Evolutionary conservation across 2,888 invertebrate species (phyloP), one percentile per base, ranked within the genome.

Genomic region (Drepana falcataria): DNA sequence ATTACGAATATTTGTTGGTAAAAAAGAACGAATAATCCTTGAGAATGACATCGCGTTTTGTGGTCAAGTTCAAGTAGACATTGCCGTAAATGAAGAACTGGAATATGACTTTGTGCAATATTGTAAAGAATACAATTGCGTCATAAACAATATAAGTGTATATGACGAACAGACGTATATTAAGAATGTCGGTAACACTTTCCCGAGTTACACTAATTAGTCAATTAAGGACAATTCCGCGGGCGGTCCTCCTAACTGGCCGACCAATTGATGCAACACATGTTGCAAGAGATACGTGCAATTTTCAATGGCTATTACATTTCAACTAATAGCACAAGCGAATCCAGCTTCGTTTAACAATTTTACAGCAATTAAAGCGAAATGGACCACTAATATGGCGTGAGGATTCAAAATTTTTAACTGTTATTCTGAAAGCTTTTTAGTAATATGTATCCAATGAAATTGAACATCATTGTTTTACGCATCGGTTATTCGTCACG

Each of bases 191-290:
- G 60, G 60, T 69, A 73, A 66, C 64, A 76, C 77, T 81, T 83
- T 81, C 77, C 71, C 71, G 61, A 56, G 59, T 61, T 66, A 65
- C 65, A 68, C 76, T 82, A 85, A 87, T 84, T 83, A 75, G 71
- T 73, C 79, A 87, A 90, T 90, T 89, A 77, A 81, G 87, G 83
- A 75, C 88, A 90, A 87, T 89, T 86, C 83, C 71, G 77, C 79
- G 83, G 72, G 76, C 74, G 64, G 65, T 75, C 81, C 76, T 75
- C 81, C 76, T 70, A 70, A 71, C 44, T 76, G 72, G 64, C 61
- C 66, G 63, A 66, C 58, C 79, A 82, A 84, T 82, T 85, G 81
- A 76, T 83, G 83, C 85, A 83, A 71, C 69, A 69, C 69, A 69
- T 64, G 72, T 66, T 81, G 81, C 81, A 82, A 71, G 74, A 71